These are phyloP conservation scores for Elgaria multicarinata DNA, from an alignment of 2,113 vertebrate species.

Conservation along the genomic window DNA sequence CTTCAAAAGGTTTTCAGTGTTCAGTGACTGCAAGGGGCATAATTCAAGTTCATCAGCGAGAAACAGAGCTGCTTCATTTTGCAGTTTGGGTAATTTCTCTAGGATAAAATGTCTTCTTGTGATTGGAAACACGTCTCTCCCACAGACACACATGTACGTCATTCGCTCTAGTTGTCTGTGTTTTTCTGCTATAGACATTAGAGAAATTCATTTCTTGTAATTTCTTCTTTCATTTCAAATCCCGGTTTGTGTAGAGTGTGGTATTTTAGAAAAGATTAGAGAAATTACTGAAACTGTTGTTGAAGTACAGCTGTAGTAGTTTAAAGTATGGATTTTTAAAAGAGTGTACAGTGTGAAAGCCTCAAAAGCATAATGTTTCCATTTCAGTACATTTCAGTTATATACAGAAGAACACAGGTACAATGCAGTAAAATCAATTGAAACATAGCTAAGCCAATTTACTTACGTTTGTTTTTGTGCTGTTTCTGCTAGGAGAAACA, in stretches of 20 bases:
- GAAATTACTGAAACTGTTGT: not conserved
- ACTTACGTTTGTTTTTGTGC: not conserved
- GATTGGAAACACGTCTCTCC: not conserved
- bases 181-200: not conserved
- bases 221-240: not conserved
- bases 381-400: not conserved
- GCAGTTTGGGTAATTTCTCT: constrained; percentile 13
- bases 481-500: constrained; percentile 50
- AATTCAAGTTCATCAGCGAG: not conserved
- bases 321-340: not conserved
- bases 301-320: not conserved
- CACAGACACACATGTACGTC: not conserved
- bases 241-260: fast-evolving
- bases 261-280: not conserved
- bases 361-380: not conserved
- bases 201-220: not conserved
- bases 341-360: not conserved
- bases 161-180: not conserved
- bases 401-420: not conserved
- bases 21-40: not conserved
- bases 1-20: not conserved
- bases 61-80: not conserved
- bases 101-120: not conserved
- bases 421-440: not conserved
- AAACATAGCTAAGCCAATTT: not conserved